These are phyloP conservation scores for Neoarius graeffei DNA, from an alignment of 2,113 vertebrate genomes.

Conservation along the genomic window DNA sequence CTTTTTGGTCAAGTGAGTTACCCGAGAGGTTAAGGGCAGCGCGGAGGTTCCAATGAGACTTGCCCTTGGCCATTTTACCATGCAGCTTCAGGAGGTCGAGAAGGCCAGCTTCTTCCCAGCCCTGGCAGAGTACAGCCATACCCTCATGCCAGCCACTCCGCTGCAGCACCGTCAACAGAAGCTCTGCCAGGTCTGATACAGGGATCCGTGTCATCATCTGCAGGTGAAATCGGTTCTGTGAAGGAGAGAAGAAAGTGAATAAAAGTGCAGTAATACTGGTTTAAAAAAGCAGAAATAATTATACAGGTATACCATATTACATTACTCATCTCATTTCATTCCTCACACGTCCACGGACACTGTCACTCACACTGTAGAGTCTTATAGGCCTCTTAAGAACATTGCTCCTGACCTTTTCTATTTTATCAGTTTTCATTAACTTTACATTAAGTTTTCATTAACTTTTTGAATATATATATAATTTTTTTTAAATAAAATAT, in stretches of 20 bases:
- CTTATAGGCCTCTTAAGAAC: background rate
- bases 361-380: background rate
- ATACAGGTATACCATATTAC: background rate
- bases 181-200: conserved; percentile 73
- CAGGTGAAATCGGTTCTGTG: conserved; percentile 86
- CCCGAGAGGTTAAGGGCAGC: conserved; percentile 78
- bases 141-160: conserved; percentile 78
- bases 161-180: conserved; percentile 75
- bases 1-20: conserved; percentile 54
- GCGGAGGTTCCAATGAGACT: conserved; percentile 66
- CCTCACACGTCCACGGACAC: background rate
- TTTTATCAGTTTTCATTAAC: background rate
- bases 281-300: background rate
- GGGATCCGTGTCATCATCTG: conserved; percentile 80
- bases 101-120: conserved; percentile 73
- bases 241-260: conserved; percentile 21
- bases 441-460: too few relatives aligned
- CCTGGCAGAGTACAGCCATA: conserved; percentile 77
- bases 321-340: background rate
- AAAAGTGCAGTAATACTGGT: background rate
- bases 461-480: too few relatives aligned
- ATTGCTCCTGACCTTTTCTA: conserved; percentile 1
- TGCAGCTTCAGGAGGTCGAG: conserved; percentile 65
- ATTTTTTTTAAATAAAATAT: background rate
- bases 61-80: conserved; percentile 59